Conservation (phyloP, 2,113 vertebrate genomes). For the Amblyornis subalaris region DNA sequence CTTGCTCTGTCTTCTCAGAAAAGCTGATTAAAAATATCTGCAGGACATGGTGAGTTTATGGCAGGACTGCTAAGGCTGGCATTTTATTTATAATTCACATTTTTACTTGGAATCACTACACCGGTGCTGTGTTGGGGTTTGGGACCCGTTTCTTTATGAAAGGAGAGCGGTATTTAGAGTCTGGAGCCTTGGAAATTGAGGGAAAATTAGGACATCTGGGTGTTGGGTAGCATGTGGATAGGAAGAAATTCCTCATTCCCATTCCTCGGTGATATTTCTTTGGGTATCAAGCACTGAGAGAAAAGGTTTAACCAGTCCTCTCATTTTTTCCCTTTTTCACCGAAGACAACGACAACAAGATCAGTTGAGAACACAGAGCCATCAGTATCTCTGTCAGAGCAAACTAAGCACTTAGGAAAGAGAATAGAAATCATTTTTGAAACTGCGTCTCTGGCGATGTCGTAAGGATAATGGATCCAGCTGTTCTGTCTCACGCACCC, state of each 20-base stretch:
- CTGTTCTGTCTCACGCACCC: slow-evolving; percentile 22
- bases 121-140: not conserved
- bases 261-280: not conserved
- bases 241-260: not conserved
- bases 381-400: not conserved
- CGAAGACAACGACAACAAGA: not conserved
- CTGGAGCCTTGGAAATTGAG: not conserved
- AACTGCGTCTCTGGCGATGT: not conserved
- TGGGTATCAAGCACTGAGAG: not conserved
- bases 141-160: not conserved
- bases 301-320: not conserved
- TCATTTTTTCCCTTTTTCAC: not conserved
- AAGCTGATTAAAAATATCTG: not conserved
- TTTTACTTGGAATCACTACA: not conserved
- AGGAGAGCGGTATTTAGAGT: not conserved
- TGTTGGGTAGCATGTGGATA: not conserved
- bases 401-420: not conserved
- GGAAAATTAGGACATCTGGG: not conserved
- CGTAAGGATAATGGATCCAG: slow-evolving; percentile 20
- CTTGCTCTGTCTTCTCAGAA: not conserved
- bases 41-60: not conserved
- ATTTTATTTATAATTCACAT: not conserved
- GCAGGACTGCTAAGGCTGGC: not conserved
- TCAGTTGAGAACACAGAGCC: not conserved
- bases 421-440: not conserved